Evolutionary conservation across 2,888 invertebrate species (phyloP).

Genomic region (Hofmannophila pseudospretella): DNA sequence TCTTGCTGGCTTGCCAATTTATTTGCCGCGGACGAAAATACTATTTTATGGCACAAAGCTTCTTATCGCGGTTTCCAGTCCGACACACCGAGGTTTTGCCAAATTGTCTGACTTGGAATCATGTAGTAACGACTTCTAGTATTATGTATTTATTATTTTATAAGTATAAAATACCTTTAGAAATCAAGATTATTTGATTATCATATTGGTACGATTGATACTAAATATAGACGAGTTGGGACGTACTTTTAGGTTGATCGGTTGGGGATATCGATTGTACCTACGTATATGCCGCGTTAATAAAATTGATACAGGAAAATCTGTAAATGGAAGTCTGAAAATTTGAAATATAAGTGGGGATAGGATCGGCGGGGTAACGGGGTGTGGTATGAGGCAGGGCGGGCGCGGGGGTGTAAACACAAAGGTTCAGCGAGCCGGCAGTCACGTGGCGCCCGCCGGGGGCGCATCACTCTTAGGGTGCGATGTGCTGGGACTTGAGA

Average conservation of each 20-base stretch:
- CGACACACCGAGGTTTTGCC: conserved; percentile 22
- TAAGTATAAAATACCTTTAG: too few species aligned
- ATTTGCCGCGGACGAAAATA: conserved; percentile 21
- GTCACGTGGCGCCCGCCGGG: conserved; percentile 75
- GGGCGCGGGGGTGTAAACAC: conserved; percentile 65
- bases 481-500: not conserved
- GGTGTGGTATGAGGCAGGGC: conserved; percentile 25
- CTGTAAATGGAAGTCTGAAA: conserved; percentile 19
- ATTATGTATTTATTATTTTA: not conserved
- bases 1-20: conserved; percentile 14
- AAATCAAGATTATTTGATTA: too few species aligned
- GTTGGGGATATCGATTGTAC: too few species aligned
- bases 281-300: too few species aligned
- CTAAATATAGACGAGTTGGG: too few species aligned
- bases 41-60: conserved; percentile 58
- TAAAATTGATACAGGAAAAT: conserved; percentile 4
- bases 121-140: too few species aligned
- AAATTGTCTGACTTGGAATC: not conserved
- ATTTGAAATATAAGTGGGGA: conserved; percentile 28
- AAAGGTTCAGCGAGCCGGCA: conserved; percentile 64
- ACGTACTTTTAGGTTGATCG: too few species aligned
- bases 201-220: too few species aligned
- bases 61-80: conserved; percentile 65
- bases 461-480: conserved; percentile 75
- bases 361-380: conserved; percentile 28